Conservation (phyloP, 2,888 invertebrate genomes). For the Pecten maximus region DNA sequence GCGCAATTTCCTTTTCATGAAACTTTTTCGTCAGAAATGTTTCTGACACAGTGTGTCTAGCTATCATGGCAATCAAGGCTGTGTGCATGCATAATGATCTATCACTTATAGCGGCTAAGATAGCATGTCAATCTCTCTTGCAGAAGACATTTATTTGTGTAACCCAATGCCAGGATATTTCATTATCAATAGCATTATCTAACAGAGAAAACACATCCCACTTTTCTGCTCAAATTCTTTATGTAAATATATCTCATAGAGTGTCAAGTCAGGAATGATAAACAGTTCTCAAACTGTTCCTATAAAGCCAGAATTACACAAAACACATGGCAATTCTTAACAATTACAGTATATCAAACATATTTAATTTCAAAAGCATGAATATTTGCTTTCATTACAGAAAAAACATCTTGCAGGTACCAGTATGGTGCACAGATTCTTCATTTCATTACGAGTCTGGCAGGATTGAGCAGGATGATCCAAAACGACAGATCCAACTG, state of each 20-base stretch:
- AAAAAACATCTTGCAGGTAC: slow-evolving; percentile 1
- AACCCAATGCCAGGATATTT: slow-evolving; percentile 8
- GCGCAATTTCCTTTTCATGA: slow-evolving; percentile 20
- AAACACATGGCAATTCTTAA: background rate
- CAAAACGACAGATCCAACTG: background rate
- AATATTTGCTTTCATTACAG: slow-evolving; percentile 30
- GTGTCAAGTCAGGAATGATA: slow-evolving; percentile 23
- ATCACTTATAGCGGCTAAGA: background rate
- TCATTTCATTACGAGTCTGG: background rate
- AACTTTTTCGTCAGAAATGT: slow-evolving; percentile 8
- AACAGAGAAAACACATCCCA: slow-evolving; percentile 14
- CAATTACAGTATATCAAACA: slow-evolving; percentile 35
- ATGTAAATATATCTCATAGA: slow-evolving; percentile 22
- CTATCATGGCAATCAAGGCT: slow-evolving; percentile 20
- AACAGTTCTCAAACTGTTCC: background rate
- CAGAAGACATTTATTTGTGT: slow-evolving; percentile 32
- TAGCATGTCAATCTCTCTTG: slow-evolving; percentile 3
- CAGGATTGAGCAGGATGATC: background rate
- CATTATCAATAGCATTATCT: slow-evolving; percentile 33
- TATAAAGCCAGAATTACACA: slow-evolving; percentile 23
- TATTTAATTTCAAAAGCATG: slow-evolving; percentile 33
- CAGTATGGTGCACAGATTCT: background rate
- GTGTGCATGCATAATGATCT: slow-evolving; percentile 23
- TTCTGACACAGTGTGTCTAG: background rate
- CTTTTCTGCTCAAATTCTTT: slow-evolving; percentile 35